Percentiles rank a stretch among this genome's conserved stretches.
Evolutionary conservation across 2,797 vertebrate species (phyloP).

Genomic region (Pterois miles): DNA sequence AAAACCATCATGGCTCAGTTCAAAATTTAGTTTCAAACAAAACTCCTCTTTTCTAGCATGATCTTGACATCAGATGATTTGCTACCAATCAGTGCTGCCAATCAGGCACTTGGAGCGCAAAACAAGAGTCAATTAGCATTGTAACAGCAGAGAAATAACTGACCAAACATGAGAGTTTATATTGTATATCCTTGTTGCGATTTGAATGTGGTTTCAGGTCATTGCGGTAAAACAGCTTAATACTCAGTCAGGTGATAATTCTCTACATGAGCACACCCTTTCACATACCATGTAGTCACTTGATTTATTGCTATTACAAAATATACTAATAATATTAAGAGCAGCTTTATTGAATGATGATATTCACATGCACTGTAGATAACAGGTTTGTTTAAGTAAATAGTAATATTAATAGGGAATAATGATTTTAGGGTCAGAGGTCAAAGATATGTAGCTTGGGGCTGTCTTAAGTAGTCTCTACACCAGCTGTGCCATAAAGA

Average conservation of each 20-base stretch:
- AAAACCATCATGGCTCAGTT: no score
- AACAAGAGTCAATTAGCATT: no score
- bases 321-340: neutral
- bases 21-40: no score
- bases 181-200: no score
- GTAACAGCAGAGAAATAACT: no score
- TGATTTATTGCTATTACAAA: neutral
- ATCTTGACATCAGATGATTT: no score
- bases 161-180: no score
- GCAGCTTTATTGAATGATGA: neutral
- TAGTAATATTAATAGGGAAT: neutral
- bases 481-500: constrained; percentile 48
- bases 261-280: accelerated
- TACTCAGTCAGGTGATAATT: neutral
- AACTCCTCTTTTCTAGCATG: no score
- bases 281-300: neutral
- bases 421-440: constrained; percentile 44
- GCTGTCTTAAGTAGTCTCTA: constrained; percentile 4
- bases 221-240: no score
- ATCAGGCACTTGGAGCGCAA: no score
- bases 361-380: neutral
- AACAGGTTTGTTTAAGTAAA: constrained; percentile 10
- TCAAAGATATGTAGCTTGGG: constrained; percentile 3
- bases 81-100: no score
- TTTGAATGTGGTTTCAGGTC: no score